Evolutionary conservation across 2,888 invertebrate genomes (phyloP), one percentile per base, ranked within the genome.

Genomic region (Plebejus argus): DNA sequence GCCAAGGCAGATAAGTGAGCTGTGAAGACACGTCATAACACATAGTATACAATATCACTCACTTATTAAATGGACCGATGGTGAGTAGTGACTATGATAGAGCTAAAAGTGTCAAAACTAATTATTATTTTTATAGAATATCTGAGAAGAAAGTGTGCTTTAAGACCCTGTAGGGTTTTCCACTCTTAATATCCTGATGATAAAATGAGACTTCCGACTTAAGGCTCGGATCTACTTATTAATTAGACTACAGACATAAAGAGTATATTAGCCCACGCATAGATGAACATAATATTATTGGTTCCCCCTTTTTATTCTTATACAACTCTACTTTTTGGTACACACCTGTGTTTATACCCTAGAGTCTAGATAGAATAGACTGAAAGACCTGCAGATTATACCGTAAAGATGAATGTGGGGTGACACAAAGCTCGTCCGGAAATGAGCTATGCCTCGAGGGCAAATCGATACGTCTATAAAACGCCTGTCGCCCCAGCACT

Each of bases 391-490:
- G 53, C 53, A 53, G 15, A 53, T 53, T 18, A 53, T 53, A 3
- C 53, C 15, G 53, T 53, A 18, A 53, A 53, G 53, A 39, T 35
- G 18, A 39, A n/a, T 39, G 35, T n/a, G 71, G 71, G 10, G 70
- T 70, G 35, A 39, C 39, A 71, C 18, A n/a, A 8, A 39, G 71
- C 71, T 18, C 70, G n/a, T 35, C 33, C 28, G 71, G 20, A 71
- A 71, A 71, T 71, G 71, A 71, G 39, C 71, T 20, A 12, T 39
- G n/a, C n/a, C 35, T 20, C 39, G 39, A 39, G 71, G 71, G 71
- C 71, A 71, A 71, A 71, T 71, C 71, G 71, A 71, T 71, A 66
- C 28, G 5, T 71, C 71, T 39, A 77, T 77, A 77, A 49, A 85
- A 84, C 61, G 23, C 61, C 58, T 3, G 20, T 8, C 20, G n/a